Conservation (phyloP, 2,888 invertebrate species). For the Temnothorax unifasciatus region DNA sequence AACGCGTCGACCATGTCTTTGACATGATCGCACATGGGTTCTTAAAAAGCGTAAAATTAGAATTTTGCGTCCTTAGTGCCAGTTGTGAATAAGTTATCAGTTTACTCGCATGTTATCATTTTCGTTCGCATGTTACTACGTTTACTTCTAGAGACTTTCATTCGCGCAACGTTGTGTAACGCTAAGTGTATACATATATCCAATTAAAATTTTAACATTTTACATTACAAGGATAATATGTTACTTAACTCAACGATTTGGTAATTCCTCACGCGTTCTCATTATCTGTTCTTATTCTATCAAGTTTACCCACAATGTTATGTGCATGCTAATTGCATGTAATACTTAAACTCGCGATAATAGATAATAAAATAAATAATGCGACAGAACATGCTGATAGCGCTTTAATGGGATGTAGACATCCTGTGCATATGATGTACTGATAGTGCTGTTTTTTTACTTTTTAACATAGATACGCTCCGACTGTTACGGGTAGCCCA, state of each 20-base stretch:
- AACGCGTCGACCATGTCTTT: too few relatives aligned
- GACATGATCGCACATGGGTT: not conserved
- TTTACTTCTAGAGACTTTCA: too few relatives aligned
- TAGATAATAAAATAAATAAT: not conserved
- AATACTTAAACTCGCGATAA: not conserved
- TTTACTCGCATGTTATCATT: not conserved
- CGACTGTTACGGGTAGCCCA: not conserved
- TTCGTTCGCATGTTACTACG: too few relatives aligned
- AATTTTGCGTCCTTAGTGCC: not conserved
- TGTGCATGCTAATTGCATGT: not conserved
- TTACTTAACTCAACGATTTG: too few relatives aligned
- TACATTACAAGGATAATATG: too few relatives aligned
- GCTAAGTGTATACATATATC: too few relatives aligned
- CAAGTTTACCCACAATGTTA: too few relatives aligned
- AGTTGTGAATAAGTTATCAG: not conserved
- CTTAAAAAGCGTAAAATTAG: not conserved
- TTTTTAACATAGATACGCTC: not conserved
- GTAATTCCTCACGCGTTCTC: too few relatives aligned
- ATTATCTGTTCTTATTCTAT: too few relatives aligned
- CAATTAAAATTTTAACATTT: too few relatives aligned
- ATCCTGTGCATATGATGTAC: not conserved
- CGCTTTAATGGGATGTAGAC: too few relatives aligned
- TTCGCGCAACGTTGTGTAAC: too few relatives aligned
- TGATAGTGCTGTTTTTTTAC: not conserved
- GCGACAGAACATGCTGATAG: not conserved